Conservation (phyloP, 2,113 vertebrate species). For the Leuciscus idus region DNA sequence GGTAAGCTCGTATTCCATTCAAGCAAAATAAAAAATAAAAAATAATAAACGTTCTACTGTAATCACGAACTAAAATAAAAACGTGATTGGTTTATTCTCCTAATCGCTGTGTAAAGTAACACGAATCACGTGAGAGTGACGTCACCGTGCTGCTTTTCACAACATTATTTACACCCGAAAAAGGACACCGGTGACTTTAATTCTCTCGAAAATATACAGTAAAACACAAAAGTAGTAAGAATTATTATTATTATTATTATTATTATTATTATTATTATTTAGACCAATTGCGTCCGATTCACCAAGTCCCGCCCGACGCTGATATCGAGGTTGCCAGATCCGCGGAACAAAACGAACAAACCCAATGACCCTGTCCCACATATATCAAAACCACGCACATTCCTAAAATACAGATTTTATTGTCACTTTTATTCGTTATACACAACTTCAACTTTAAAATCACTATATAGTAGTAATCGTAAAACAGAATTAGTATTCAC, state of each 20-base stretch:
- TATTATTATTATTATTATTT: not conserved
- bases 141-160: not conserved
- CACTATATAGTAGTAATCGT: too few species aligned
- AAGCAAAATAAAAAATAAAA: not conserved
- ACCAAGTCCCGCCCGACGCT: not conserved
- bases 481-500: too few species aligned
- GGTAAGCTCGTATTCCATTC: not conserved
- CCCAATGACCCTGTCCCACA: too few species aligned
- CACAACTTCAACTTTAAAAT: too few species aligned
- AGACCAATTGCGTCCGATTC: not conserved
- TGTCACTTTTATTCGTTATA: too few species aligned
- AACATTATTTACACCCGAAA: not conserved
- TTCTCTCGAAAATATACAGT: not conserved
- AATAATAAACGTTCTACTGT: not conserved
- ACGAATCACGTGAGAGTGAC: not conserved
- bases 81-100: not conserved
- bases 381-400: too few species aligned
- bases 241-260: not conserved
- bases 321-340: too few species aligned
- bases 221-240: not conserved
- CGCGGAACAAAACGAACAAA: too few species aligned
- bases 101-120: not conserved
- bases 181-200: not conserved
- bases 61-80: not conserved
- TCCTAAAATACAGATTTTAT: too few species aligned